Evolutionary conservation across 2,888 invertebrate species (phyloP).

Genomic region (Mythimna vitellina): DNA sequence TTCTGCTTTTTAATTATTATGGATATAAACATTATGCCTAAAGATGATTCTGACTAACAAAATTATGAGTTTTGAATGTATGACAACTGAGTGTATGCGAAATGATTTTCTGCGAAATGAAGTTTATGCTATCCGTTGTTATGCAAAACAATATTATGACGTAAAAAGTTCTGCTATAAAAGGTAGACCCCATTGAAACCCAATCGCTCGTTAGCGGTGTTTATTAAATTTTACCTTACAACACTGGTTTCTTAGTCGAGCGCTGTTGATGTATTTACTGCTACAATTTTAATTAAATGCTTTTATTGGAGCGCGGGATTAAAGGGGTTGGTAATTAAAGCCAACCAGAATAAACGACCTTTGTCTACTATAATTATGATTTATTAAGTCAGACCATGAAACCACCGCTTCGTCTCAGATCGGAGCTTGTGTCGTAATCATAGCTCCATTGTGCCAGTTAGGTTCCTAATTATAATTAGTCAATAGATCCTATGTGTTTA

Average conservation of each 20-base stretch:
- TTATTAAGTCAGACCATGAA: slow-evolving; percentile 77
- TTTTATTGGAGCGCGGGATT: slow-evolving; percentile 82
- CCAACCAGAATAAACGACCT: slow-evolving; percentile 84
- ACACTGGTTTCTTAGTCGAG: slow-evolving; percentile 60
- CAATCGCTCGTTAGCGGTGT: slow-evolving; percentile 60
- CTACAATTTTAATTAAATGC: slow-evolving; percentile 85
- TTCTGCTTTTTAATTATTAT: too few species aligned
- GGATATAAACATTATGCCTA: too few species aligned
- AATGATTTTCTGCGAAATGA: too few species aligned
- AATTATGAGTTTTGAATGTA: too few species aligned
- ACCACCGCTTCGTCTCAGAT: slow-evolving; percentile 46
- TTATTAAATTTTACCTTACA: slow-evolving; percentile 67
- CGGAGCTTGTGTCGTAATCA: slow-evolving; percentile 31
- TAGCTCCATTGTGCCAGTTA: slow-evolving; percentile 16
- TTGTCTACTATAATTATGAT: slow-evolving; percentile 84
- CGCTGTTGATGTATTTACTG: slow-evolving; percentile 73
- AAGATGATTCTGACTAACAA: too few species aligned
- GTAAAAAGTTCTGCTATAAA: too few species aligned
- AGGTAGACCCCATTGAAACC: too few species aligned
- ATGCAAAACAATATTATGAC: too few species aligned
- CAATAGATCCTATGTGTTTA: slow-evolving; percentile 26
- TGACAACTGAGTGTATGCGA: too few species aligned
- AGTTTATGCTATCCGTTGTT: too few species aligned
- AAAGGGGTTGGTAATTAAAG: slow-evolving; percentile 84
- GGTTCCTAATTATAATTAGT: slow-evolving; percentile 36